Percentiles rank a stretch among this genome's conserved stretches.
Conservation (phyloP, 30 jellyfish, hydroid and myxozoan genomes). For the Nemopilema nomurai region DNA sequence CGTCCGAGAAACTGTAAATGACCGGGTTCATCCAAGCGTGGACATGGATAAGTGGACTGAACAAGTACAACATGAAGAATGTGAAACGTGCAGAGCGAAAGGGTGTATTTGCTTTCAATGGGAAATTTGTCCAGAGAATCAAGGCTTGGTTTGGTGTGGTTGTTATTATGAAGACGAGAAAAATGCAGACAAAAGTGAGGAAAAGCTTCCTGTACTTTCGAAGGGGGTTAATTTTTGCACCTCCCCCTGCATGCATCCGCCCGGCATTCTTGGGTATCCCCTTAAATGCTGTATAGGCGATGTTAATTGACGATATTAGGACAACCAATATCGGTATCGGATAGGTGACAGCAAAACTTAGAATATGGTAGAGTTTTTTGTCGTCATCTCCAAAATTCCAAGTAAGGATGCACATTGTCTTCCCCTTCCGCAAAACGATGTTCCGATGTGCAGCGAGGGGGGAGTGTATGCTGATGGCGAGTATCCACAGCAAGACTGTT, state of each 20-base stretch:
- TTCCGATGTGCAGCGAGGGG: constrained; percentile 34
- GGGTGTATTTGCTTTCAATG: constrained; percentile 26
- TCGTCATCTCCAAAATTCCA: constrained; percentile 6
- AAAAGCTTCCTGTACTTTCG: constrained; percentile 29
- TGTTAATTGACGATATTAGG: constrained; percentile 8
- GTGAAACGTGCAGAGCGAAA: constrained; percentile 18
- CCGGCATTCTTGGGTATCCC: constrained; percentile 2
- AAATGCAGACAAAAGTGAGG: constrained; percentile 34
- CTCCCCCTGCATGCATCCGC: constrained; percentile 4
- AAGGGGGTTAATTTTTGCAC: not conserved
- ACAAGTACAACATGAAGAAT: constrained; percentile 41
- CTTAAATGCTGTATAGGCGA: constrained; percentile 34
- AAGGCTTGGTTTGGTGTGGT: constrained; percentile 72
- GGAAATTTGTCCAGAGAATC: constrained; percentile 62
- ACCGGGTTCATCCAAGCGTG: constrained; percentile 59
- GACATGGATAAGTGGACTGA: constrained; percentile 60
- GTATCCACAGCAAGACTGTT: constrained; percentile 16
- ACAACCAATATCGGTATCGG: constrained; percentile 55
- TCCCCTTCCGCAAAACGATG: constrained; percentile 11
- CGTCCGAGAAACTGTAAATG: constrained; percentile 56
- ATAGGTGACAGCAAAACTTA: constrained; percentile 35
- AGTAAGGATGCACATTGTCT: not conserved
- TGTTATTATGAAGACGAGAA: constrained; percentile 46
- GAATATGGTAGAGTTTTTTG: constrained; percentile 16
- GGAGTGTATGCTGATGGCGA: constrained; percentile 24